Conservation (phyloP, 64 coral and sea anemone species). For the Dendrophyllia cribrosa region DNA sequence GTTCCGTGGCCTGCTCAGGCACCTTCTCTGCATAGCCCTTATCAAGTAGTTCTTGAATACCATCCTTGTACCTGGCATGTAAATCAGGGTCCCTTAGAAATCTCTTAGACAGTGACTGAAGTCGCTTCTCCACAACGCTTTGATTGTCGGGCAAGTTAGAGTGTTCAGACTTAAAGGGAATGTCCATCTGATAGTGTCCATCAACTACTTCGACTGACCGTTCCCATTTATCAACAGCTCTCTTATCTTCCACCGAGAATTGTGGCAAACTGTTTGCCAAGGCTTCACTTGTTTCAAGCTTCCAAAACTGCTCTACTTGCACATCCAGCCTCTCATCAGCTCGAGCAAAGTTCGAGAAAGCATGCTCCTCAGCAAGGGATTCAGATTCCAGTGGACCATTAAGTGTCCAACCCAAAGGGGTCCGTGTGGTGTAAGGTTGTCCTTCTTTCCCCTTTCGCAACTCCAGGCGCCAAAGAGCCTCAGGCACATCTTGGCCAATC, state of each 20-base stretch:
- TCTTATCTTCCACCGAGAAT: slow-evolving; percentile 14
- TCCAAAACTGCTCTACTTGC: slow-evolving; percentile 23
- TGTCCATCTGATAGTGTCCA: slow-evolving; percentile 69
- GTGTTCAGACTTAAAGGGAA: slow-evolving; percentile 64
- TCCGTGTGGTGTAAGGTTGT: background rate
- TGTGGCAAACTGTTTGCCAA: slow-evolving; percentile 9
- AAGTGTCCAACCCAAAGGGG: no score
- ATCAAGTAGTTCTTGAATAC: slow-evolving; percentile 1
- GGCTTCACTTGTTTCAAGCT: slow-evolving; percentile 25
- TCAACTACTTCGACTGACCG: slow-evolving; percentile 51
- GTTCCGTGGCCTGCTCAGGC: background rate
- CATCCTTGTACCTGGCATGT: slow-evolving; percentile 1
- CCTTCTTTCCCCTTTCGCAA: no score
- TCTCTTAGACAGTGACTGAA: slow-evolving; percentile 3
- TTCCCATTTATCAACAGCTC: slow-evolving; percentile 54
- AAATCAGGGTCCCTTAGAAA: slow-evolving; percentile 27
- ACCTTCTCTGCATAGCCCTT: slow-evolving; percentile 56
- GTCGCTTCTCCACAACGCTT: slow-evolving; percentile 46
- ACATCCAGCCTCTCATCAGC: no score
- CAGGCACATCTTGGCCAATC: slow-evolving; percentile 21
- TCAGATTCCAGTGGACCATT: no score
- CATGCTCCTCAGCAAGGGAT: no score
- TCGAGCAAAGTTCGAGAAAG: no score
- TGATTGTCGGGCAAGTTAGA: slow-evolving; percentile 67
- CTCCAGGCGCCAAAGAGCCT: slow-evolving; percentile 23